Evolutionary conservation across 1,140 invertebrate species (phyloP), one percentile per base, ranked within the genome.

Genomic region (Delia radicum): DNA sequence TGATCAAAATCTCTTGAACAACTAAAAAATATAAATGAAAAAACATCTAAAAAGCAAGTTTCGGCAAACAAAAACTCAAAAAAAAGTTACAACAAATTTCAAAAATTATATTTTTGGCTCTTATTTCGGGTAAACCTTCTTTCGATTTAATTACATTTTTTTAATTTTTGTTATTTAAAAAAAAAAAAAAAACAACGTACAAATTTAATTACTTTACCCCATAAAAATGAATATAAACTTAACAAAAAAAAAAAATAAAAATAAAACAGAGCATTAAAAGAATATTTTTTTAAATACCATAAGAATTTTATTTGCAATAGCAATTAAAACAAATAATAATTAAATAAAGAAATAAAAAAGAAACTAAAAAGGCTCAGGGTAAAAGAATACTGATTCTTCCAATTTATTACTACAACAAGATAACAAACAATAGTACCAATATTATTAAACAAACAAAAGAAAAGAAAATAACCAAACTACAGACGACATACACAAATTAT

Each of bases 171-270:
- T 55, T 55, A 55, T 24, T 55, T 18, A 55, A 31, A 67, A 18
- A 0, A 18, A 67, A 69, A 69, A 18, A 8, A 69, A 72, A 73
- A 24, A 33, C 21, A 48, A 76, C 29, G 48, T 55, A 61, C 69
- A 76, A 76, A 26, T 63, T 73, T 62, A 67, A 69, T 69, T 69
- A 69, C 65, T 69, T 69, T 69, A 69, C 29, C 65, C n/a, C 4
- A 62, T 26, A 73, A 27, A 78, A 82, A 81, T 42, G 10, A 84
- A 83, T 81, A 82, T 81, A 78, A 81, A 82, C 78, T 24, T 42
- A 85, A 80, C 82, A 80, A 83, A 81, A 81, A 80, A 85, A 82
- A 81, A 83, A 76, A 42, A 24, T 55, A 76, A 8, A 37, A 46
- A 65, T 74, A 74, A 63, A 74, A 74, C 21, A 74, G 67, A 62